Base-by-base conservation (phyloP, 30 jellyfish, hydroid and myxozoan species). In the Aurelia aurita complex sp. Pacific region DNA sequence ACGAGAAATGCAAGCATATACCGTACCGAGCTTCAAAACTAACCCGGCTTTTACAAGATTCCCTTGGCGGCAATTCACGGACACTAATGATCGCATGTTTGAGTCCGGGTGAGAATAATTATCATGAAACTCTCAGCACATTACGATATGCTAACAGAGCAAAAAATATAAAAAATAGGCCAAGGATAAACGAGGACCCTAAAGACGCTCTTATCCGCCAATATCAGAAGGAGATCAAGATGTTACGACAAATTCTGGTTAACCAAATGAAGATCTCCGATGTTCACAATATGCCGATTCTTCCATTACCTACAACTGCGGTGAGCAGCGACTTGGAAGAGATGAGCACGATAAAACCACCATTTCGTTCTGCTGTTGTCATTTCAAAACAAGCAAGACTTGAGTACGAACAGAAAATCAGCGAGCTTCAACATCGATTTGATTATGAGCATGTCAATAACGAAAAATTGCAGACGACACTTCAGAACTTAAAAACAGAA, bases 1-100 rank as follows among this genome's bases (percentile, higher is more conserved):
- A 89, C 83, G 95, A 88, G 43, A 94, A 94, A 73, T 79, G 96
- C 67, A 94, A 94, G 82, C 99, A 94, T 63, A 94, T 94, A 14
- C 99, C 99, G 1, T 94, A 94, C 80, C 80, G 99, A 51, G 99
- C 99, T 5, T 94, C 99, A 29, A 94, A 94, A 80, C 87, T 94
- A 61, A 94, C 99, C 17, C 83, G 99, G 16, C 91, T 94, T 5
- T 71, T 94, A 38, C 99, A 94, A 80, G 99, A 94, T 70, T 94
- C 99, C 15, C 94, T 94, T 5, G 99, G 99, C 14, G 99, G 99
- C 0, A 94, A 94, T 67, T 88, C 99, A 32, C 86, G 97, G 33
- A 94, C 99, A 13, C 68, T 94, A 54, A 94, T 94, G 99, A 89
- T 94, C 12, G 99, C 99, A 2, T 94, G 99, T 73, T 84, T 94